Evolutionary conservation across 2,797 vertebrate species (phyloP).

Genomic region (Enoplosus armatus): DNA sequence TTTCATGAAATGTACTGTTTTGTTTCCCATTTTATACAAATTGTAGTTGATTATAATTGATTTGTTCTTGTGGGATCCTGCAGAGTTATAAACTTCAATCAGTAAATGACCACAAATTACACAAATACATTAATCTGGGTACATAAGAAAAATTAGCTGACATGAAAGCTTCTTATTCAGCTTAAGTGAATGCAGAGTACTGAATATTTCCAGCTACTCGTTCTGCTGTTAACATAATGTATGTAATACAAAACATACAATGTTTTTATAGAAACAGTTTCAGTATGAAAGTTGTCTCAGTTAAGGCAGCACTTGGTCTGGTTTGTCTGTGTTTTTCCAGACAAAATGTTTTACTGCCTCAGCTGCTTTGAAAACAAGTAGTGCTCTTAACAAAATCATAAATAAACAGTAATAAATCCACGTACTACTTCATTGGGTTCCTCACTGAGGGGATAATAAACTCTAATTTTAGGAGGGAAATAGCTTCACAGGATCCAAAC

Average conservation of each 20-base stretch:
- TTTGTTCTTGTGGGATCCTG: not conserved
- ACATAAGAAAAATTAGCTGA: not conserved
- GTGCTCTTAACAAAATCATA: slow-evolving; percentile 13
- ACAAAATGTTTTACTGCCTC: slow-evolving; percentile 13
- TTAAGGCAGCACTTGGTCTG: not conserved
- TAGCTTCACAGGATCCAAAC: slow-evolving; percentile 15
- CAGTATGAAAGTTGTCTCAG: not conserved
- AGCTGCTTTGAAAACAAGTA: slow-evolving; percentile 16
- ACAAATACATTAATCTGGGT: not conserved
- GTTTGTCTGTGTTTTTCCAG: slow-evolving; percentile 18
- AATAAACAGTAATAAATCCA: slow-evolving; percentile 50
- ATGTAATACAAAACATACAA: not conserved
- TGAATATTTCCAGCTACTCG: not conserved
- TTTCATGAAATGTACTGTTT: not conserved
- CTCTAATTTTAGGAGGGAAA: slow-evolving; percentile 32
- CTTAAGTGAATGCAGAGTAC: not conserved
- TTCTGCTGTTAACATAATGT: not conserved
- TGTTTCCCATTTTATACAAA: not conserved
- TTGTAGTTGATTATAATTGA: not conserved
- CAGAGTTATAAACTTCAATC: not conserved
- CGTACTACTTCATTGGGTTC: not conserved
- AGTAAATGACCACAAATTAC: not conserved
- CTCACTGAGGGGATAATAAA: slow-evolving; percentile 38
- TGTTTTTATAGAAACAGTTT: not conserved
- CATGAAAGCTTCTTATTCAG: not conserved